phyloP scores from a whole-genome alignment of 2,888 invertebrate genomes.

The Liopterus haemorrhoidalis region DNA sequence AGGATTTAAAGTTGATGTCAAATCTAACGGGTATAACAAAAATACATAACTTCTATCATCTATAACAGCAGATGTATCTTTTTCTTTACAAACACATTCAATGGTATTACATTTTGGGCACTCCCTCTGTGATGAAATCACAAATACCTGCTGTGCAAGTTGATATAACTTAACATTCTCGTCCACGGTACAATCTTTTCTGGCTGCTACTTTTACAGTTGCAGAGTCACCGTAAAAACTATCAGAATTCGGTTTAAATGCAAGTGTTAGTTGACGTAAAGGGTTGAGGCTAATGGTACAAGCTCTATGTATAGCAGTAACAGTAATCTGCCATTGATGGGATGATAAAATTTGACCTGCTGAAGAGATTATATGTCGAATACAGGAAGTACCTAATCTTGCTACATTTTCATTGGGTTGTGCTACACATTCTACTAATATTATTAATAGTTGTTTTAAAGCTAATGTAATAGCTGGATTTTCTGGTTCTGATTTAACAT shows the following conservation, averaged over 20 bases:
- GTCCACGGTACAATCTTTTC: slow-evolving; percentile 76
- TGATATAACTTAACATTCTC: slow-evolving; percentile 81
- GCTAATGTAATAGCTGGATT: slow-evolving; percentile 67
- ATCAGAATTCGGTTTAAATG: slow-evolving; percentile 85
- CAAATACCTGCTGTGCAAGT: slow-evolving; percentile 80
- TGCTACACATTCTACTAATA: slow-evolving; percentile 84
- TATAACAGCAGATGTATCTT: slow-evolving; percentile 49
- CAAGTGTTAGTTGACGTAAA: slow-evolving; percentile 79
- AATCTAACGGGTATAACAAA: slow-evolving; percentile 73
- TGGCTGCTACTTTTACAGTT: slow-evolving; percentile 88
- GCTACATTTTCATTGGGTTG: slow-evolving; percentile 88
- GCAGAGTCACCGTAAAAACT: slow-evolving; percentile 91
- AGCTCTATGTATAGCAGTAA: slow-evolving; percentile 74
- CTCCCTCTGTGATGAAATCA: slow-evolving; percentile 49
- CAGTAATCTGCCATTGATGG: slow-evolving; percentile 82
- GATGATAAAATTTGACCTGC: slow-evolving; percentile 75
- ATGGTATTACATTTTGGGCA: slow-evolving; percentile 42
- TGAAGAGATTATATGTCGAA: slow-evolving; percentile 77
- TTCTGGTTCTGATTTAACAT: slow-evolving; percentile 40
- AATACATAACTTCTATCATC: slow-evolving; percentile 88
- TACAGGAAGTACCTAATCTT: slow-evolving; percentile 85
- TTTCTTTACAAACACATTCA: slow-evolving; percentile 44
- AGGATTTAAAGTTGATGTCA: slow-evolving; percentile 63
- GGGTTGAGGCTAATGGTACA: slow-evolving; percentile 83
- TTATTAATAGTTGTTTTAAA: slow-evolving; percentile 75